Conservation (phyloP, 2,113 vertebrate genomes). For the Misgurnus mizolepis region DNA sequence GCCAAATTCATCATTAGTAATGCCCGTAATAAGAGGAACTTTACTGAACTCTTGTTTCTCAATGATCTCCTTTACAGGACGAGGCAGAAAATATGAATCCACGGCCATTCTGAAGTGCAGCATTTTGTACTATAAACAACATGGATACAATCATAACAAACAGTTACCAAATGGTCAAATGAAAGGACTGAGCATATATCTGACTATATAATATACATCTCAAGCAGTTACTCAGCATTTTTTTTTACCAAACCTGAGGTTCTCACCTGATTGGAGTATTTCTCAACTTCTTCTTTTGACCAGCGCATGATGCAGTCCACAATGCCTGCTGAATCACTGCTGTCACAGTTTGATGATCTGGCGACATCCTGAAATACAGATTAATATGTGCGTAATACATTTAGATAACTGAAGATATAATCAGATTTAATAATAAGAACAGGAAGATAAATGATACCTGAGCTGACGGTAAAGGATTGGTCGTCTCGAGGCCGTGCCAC, state of each 20-base stretch:
- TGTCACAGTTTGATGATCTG: constrained; percentile 68
- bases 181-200: not conserved
- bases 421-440: not conserved
- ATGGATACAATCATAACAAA: not conserved
- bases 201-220: not conserved
- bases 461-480: constrained; percentile 51
- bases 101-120: constrained; percentile 24
- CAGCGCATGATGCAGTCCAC: constrained; percentile 65
- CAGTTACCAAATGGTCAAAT: not conserved
- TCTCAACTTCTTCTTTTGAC: constrained; percentile 46
- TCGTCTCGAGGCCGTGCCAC: not conserved
- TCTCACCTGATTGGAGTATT: constrained; percentile 50
- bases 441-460: constrained; percentile 43
- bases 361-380: constrained; percentile 59
- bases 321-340: constrained; percentile 64
- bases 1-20: constrained; percentile 58
- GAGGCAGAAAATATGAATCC: constrained; percentile 57
- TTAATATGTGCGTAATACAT: not conserved
- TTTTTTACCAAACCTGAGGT: too few relatives aligned
- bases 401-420: constrained; percentile 1
- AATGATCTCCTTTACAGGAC: constrained; percentile 41
- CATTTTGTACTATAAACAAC: constrained; percentile 13
- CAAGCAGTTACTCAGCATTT: not conserved
- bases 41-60: constrained; percentile 46
- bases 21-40: constrained; percentile 58